Percentiles rank a stretch among this genome's conserved stretches.
phyloP scores from a whole-genome alignment of 2,888 invertebrate genomes.

The Thecocarcelia acutangulata region DNA sequence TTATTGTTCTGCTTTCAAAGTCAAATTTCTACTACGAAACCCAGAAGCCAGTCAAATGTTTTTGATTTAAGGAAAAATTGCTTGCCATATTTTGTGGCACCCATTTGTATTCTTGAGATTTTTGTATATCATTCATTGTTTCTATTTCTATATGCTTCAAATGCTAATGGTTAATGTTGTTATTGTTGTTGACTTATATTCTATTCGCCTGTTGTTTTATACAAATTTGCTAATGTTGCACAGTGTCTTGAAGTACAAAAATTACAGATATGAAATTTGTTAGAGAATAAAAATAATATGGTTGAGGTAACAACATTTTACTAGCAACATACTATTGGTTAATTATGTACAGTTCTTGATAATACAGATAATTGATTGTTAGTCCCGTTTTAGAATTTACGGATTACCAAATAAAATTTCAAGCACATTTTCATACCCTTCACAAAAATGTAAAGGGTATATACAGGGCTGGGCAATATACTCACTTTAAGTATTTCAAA shows the following conservation, averaged over 20 bases:
- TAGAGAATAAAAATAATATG: no score
- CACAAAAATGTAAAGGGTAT: no score
- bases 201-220: constrained; percentile 32
- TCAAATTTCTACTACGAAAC: no score
- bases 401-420: no score
- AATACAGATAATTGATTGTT: no score
- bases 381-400: no score
- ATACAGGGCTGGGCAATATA: no score
- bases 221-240: constrained; percentile 49
- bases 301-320: no score
- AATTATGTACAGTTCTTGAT: no score
- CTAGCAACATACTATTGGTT: no score
- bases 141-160: constrained; percentile 35
- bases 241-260: background rate
- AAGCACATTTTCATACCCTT: no score
- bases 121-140: constrained; percentile 41
- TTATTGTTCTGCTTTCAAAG: constrained; percentile 3
- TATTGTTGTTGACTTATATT: constrained; percentile 29
- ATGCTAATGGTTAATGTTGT: constrained; percentile 39
- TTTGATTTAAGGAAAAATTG: background rate
- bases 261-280: background rate
- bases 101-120: constrained; percentile 37
- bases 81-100: constrained; percentile 32
- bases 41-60: background rate
- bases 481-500: no score